Base-by-base conservation (phyloP, 64 coral and sea anemone genomes). In the Montipora capricornis region DNA sequence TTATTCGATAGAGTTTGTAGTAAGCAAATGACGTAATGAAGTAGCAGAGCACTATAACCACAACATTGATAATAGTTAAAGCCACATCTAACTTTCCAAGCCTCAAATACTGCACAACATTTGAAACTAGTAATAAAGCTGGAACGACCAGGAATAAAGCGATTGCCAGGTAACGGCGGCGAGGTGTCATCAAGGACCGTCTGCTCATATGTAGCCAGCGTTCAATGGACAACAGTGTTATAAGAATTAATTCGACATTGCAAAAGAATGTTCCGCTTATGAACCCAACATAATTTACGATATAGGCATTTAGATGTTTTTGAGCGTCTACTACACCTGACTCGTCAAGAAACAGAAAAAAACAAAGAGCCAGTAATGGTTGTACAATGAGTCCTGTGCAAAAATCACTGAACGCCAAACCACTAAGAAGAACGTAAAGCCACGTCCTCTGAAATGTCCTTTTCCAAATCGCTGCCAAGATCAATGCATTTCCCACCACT, bases 151-250 rank as follows among this genome's bases (percentile, higher is more conserved):
- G 19, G 4, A 71, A 19, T n/a, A 86, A 8, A 5, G 47, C 47
- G 19, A n/a, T 1, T 2, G 47, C 15, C 0, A 70, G 9, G 47
- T 5, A 86, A 20, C 15, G 37, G 5, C 62, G 62, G 1, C 17
- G 46, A 0, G 44, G n/a, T 73, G 82, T 86, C 17, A 49, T 4
- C 17, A 70, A 49, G 66, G 82, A 73, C 66, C 45, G 62, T 20
- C 66, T 44, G 19, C 44, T 49, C 82, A 86, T 86, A 16, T 71
- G 64, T 47, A 70, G 47, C 82, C 82, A 86, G n/a, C 82, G 82
- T 86, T 86, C 82, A 49, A 86, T 6, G 8, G 82, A 86, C 45
- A 86, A 20, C 2, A 86, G 3, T 71, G 82, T 71, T 49, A 78
- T 49, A 49, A 78, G 4, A 17, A 78, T 37, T 17, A 49, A 17